Evolutionary conservation across 2,113 vertebrate species (phyloP).

Genomic region (Laticauda laticaudata): DNA sequence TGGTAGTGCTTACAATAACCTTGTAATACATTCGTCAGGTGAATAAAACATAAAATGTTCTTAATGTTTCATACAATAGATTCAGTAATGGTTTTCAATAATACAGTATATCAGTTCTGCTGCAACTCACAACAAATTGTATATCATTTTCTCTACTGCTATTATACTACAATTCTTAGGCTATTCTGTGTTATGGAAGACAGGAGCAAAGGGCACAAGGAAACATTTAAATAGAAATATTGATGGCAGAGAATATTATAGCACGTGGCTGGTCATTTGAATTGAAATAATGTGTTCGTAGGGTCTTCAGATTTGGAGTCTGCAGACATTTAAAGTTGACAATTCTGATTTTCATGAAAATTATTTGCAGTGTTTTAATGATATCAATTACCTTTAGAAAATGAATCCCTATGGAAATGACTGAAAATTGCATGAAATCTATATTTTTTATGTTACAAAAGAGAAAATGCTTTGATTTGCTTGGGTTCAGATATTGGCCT

Average conservation of each 20-base stretch:
- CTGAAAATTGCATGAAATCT: not conserved
- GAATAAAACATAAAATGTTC: not conserved
- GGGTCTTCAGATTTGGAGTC: not conserved
- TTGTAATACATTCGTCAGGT: not conserved
- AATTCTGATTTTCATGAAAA: not conserved
- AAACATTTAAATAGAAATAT: not conserved
- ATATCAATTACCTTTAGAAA: not conserved
- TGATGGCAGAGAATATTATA: not conserved
- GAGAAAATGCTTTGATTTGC: not conserved
- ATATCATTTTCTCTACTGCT: not conserved
- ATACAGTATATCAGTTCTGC: not conserved
- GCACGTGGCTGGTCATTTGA: not conserved
- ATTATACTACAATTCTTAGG: not conserved
- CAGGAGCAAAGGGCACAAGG: not conserved
- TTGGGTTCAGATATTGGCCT: constrained; percentile 8
- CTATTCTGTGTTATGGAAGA: not conserved
- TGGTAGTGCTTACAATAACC: not conserved
- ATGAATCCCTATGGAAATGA: not conserved
- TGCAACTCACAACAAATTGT: not conserved
- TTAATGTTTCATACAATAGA: not conserved
- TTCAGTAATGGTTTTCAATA: not conserved
- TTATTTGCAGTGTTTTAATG: not conserved
- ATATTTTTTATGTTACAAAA: not conserved
- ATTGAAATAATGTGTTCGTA: not conserved
- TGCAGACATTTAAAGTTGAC: constrained; percentile 43